Conservation (phyloP, 2,797 vertebrate genomes). For the Crocidura indochinensis region DNA sequence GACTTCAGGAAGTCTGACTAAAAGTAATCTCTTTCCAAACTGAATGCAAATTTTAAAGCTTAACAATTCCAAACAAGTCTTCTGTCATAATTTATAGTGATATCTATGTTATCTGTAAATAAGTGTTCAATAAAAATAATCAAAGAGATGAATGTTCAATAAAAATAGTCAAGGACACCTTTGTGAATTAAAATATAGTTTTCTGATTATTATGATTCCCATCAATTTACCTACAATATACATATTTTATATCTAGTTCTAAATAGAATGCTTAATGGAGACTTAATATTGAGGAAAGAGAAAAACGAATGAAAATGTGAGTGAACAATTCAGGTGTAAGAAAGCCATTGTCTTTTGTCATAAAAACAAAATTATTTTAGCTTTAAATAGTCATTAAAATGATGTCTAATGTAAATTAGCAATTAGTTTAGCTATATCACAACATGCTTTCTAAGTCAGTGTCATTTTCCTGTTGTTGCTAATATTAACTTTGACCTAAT, state of each 20-base stretch:
- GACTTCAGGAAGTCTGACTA: background rate
- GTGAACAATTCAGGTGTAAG: background rate
- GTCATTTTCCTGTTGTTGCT: constrained; percentile 30
- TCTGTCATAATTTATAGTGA: background rate
- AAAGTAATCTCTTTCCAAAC: constrained; percentile 30
- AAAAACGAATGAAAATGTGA: background rate
- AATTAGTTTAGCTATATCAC: constrained; percentile 10
- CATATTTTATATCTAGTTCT: background rate
- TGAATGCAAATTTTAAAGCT: constrained; percentile 26
- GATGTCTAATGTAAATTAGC: constrained; percentile 14
- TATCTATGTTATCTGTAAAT: background rate
- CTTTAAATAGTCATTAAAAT: background rate
- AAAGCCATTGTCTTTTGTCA: constrained; percentile 6
- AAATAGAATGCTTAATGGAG: background rate
- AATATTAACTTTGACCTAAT: constrained; percentile 31
- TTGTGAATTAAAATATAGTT: background rate
- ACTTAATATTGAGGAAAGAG: constrained; percentile 27
- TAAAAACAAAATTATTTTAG: constrained; percentile 29
- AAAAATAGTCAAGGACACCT: background rate
- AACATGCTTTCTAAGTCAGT: background rate
- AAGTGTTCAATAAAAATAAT: constrained; percentile 24
- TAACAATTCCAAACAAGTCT: background rate
- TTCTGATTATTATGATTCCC: constrained; percentile 16
- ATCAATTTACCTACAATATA: background rate
- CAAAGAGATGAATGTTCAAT: background rate